Conservation (phyloP, 2,888 invertebrate species). For the Pristionchus entomophagus region DNA sequence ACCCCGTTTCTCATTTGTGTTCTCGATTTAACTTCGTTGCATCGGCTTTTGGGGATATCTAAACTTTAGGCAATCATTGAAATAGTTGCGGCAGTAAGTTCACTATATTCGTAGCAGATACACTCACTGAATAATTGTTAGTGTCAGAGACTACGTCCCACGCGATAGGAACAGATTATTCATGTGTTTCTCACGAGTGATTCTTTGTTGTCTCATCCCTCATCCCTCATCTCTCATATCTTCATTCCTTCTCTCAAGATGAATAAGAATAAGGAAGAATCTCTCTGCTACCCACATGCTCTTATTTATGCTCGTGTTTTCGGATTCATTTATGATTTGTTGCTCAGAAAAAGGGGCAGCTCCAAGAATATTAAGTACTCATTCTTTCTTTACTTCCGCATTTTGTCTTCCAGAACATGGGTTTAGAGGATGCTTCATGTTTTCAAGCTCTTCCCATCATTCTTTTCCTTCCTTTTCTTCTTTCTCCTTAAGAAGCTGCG, state of each 20-base stretch:
- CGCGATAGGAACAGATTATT: not conserved
- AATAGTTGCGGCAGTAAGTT: not conserved
- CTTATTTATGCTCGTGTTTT: not conserved
- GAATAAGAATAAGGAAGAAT: conserved; percentile 32
- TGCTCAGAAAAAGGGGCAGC: not conserved
- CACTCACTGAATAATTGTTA: conserved; percentile 10
- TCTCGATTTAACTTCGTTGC: too few species aligned
- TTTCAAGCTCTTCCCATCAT: not conserved
- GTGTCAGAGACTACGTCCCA: not conserved
- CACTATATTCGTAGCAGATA: not conserved
- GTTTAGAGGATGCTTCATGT: not conserved
- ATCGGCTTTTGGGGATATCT: too few species aligned
- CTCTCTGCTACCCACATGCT: not conserved
- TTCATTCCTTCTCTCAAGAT: not conserved
- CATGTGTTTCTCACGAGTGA: not conserved
- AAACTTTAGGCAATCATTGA: too few species aligned
- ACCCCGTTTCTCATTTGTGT: too few species aligned
- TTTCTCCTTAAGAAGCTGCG: not conserved
- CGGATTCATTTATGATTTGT: not conserved
- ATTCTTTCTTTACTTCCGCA: not conserved
- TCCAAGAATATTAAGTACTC: not conserved
- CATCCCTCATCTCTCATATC: conserved; percentile 16
- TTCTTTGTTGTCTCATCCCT: not conserved
- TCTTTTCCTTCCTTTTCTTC: not conserved
- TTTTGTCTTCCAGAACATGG: not conserved